Evolutionary conservation across 2,888 invertebrate genomes (phyloP).

Genomic region (Drosophila stalkeri): DNA sequence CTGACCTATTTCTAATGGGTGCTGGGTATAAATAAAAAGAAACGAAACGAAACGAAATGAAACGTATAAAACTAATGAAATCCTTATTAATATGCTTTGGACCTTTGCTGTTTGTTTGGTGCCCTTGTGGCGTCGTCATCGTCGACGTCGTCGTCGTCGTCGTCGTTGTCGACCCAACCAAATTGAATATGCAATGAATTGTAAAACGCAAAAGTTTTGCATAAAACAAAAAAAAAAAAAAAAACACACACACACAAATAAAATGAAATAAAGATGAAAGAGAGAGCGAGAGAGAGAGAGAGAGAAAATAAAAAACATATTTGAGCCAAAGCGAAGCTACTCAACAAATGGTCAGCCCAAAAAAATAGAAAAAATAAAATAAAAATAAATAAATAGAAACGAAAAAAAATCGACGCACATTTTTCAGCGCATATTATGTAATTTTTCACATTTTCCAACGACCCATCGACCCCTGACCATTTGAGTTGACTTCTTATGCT

Average conservation of each 20-base stretch:
- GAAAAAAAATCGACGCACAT: slow-evolving; percentile 75
- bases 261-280: slow-evolving; percentile 8
- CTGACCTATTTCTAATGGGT: slow-evolving; percentile 1
- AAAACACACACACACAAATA: no score
- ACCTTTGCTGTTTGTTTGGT: slow-evolving; percentile 73
- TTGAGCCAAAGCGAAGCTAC: slow-evolving; percentile 39
- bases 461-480: slow-evolving; percentile 35
- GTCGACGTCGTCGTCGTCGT: slow-evolving; percentile 40
- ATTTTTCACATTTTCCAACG: slow-evolving; percentile 70
- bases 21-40: slow-evolving; percentile 25
- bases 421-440: slow-evolving; percentile 79
- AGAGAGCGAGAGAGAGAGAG: not conserved
- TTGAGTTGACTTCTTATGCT: slow-evolving; percentile 27
- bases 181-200: slow-evolving; percentile 81
- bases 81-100: slow-evolving; percentile 81
- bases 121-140: slow-evolving; percentile 59
- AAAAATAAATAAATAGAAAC: slow-evolving; percentile 53
- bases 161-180: slow-evolving; percentile 53
- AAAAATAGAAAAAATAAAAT: slow-evolving; percentile 43
- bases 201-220: slow-evolving; percentile 80
- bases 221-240: slow-evolving; percentile 68
- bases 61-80: slow-evolving; percentile 80
- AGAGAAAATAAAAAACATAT: slow-evolving; percentile 22
- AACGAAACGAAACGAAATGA: slow-evolving; percentile 32
- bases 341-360: slow-evolving; percentile 54